Percentiles rank a stretch among this genome's conserved stretches.
Conservation (phyloP, 2,888 invertebrate species). For the Ecliptopera silaceata region DNA sequence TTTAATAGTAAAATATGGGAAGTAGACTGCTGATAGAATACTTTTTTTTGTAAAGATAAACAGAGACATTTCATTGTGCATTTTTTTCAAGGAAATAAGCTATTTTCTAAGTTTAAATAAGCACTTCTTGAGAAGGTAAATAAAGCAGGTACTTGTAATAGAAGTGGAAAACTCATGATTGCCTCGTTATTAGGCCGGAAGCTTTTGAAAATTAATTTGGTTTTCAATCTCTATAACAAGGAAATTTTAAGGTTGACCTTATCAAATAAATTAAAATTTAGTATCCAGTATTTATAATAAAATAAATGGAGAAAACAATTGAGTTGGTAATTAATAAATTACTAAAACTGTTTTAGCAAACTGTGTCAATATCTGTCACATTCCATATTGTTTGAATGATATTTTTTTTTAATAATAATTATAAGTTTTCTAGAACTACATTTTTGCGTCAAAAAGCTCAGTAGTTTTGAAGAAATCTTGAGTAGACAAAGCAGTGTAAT, state of each 20-base stretch:
- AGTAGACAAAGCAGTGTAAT: constrained; percentile 3
- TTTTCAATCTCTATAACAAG: background rate
- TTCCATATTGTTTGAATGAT: no score
- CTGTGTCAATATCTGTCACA: background rate
- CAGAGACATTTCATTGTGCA: no score
- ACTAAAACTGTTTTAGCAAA: background rate
- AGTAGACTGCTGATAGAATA: no score
- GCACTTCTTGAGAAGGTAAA: background rate
- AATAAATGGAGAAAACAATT: background rate
- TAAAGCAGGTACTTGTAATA: background rate
- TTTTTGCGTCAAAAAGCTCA: background rate
- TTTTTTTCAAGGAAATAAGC: no score
- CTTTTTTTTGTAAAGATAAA: no score
- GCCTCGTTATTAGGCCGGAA: constrained; percentile 2
- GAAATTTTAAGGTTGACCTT: constrained; percentile 9
- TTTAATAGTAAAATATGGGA: no score
- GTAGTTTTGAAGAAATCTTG: background rate
- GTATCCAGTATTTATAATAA: background rate
- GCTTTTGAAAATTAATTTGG: constrained; percentile 12
- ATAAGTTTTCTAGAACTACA: no score
- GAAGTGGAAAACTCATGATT: constrained; percentile 5
- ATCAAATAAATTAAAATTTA: constrained; percentile 3
- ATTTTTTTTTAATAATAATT: no score
- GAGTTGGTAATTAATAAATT: background rate
- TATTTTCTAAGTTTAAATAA: background rate